These are phyloP conservation scores for Sebastes vulpes DNA, from an alignment of 2,797 vertebrate species.

Conservation along the genomic window DNA sequence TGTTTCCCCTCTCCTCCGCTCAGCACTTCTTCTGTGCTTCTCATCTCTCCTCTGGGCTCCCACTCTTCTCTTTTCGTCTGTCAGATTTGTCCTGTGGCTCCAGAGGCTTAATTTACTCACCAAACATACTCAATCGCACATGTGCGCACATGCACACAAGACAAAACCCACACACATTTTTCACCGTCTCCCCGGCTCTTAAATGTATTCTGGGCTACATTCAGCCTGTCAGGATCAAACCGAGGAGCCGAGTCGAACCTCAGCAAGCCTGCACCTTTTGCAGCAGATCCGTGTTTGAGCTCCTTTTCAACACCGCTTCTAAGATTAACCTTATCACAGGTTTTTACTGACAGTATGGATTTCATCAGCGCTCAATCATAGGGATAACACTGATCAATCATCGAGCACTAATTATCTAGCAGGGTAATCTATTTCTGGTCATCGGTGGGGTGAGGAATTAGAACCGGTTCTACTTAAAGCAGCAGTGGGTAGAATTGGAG, in stretches of 20 bases:
- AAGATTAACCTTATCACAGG: not conserved
- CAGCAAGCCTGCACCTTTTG: slow-evolving; percentile 14
- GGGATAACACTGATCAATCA: slow-evolving; percentile 39
- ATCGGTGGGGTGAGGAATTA: slow-evolving; percentile 12
- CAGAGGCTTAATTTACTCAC: slow-evolving; percentile 74
- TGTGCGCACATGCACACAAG: slow-evolving; percentile 34
- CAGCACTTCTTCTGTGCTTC: slow-evolving; percentile 33
- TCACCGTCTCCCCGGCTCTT: slow-evolving; percentile 27
- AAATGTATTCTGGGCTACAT: slow-evolving; percentile 42
- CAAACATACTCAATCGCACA: slow-evolving; percentile 65
- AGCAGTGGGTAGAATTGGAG: no score
- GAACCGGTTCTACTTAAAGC: slow-evolving; percentile 9
- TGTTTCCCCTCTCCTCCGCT: slow-evolving; percentile 30
- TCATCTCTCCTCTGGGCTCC: slow-evolving; percentile 25
- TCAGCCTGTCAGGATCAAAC: slow-evolving; percentile 38
- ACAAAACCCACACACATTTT: slow-evolving; percentile 47
- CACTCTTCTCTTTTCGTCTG: slow-evolving; percentile 49
- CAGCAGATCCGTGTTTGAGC: not conserved
- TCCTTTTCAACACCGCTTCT: not conserved
- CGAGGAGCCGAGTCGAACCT: slow-evolving; percentile 10
- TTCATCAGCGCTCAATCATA: slow-evolving; percentile 33
- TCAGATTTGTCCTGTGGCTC: slow-evolving; percentile 75
- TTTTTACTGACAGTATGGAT: slow-evolving; percentile 17
- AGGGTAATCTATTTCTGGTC: slow-evolving; percentile 35
- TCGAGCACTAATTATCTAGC: slow-evolving; percentile 34